Evolutionary conservation across 1,140 invertebrate species (phyloP).

Genomic region (Lordiphosa stackelbergi): DNA sequence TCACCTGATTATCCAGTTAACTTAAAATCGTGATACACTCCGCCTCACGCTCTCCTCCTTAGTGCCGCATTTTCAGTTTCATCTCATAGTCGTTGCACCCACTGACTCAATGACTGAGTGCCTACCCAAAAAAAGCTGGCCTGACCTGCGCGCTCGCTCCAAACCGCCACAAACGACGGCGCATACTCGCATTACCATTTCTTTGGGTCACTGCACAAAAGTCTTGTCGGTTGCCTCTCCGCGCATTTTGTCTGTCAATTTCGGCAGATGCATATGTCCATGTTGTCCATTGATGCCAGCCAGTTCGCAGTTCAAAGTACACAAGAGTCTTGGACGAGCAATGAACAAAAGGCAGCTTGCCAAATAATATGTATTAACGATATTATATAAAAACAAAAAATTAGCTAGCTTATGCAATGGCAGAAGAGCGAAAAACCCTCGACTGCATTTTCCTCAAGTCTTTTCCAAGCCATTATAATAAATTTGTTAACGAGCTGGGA

Average conservation of each 20-base stretch:
- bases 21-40: neutral
- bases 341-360: slow-evolving; percentile 48
- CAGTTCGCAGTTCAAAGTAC: slow-evolving; percentile 74
- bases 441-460: no score
- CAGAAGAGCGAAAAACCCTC: slow-evolving; percentile 8
- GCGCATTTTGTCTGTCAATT: slow-evolving; percentile 41
- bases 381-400: slow-evolving; percentile 69
- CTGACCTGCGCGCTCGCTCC: slow-evolving; percentile 35
- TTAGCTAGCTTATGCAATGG: slow-evolving; percentile 70
- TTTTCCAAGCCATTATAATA: slow-evolving; percentile 46
- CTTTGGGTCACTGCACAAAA: slow-evolving; percentile 69
- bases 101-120: slow-evolving; percentile 75
- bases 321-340: slow-evolving; percentile 30
- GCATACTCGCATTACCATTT: slow-evolving; percentile 66
- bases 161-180: slow-evolving; percentile 27
- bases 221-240: slow-evolving; percentile 1
- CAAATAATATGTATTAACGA: slow-evolving; percentile 77
- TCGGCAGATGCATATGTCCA: slow-evolving; percentile 65
- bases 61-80: slow-evolving; percentile 4
- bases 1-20: no score
- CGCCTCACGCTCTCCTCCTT: slow-evolving; percentile 11
- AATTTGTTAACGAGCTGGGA: slow-evolving; percentile 55
- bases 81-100: slow-evolving; percentile 52
- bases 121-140: slow-evolving; percentile 23
- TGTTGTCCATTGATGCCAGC: slow-evolving; percentile 60